These are phyloP conservation scores for Drosophila ficusphila DNA, from an alignment of 1,140 invertebrate species.

Conservation along the genomic window DNA sequence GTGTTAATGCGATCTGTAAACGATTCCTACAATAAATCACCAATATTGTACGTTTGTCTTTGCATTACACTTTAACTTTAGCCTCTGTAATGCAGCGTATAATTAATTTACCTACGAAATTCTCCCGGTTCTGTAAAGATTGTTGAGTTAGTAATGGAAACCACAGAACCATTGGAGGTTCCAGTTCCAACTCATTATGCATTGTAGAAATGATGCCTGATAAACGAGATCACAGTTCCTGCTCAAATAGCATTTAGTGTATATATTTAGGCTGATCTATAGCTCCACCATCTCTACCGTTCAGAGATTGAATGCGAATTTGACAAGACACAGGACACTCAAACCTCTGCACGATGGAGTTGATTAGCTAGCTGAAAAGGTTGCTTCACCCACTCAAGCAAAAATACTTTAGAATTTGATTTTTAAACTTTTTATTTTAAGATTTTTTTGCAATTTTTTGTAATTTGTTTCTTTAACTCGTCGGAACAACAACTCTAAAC, in stretches of 20 bases:
- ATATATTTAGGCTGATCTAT: conserved; percentile 36
- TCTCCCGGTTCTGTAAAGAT: no score
- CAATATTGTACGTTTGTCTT: conserved; percentile 17
- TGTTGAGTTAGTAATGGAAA: no score
- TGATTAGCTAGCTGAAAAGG: conserved; percentile 15
- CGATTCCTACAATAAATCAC: conserved; percentile 41
- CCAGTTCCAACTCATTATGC: no score
- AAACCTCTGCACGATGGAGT: conserved; percentile 74
- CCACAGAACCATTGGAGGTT: no score
- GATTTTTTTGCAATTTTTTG: conserved; percentile 39
- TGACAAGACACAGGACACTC: conserved; percentile 54
- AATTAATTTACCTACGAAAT: no score
- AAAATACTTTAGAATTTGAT: conserved; percentile 1
- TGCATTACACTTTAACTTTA: background rate
- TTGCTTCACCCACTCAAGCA: background rate
- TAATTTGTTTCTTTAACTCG: conserved; percentile 36
- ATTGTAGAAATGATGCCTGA: no score
- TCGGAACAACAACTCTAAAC: conserved; percentile 66
- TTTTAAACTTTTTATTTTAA: conserved; percentile 57
- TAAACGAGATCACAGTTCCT: no score
- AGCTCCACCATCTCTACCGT: conserved; percentile 65
- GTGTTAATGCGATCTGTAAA: conserved; percentile 56
- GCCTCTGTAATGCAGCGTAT: no score
- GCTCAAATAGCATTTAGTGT: no score
- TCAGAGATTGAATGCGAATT: conserved; percentile 66